Evolutionary conservation across 2,113 vertebrate genomes (phyloP).

Genomic region (Turnix velox): DNA sequence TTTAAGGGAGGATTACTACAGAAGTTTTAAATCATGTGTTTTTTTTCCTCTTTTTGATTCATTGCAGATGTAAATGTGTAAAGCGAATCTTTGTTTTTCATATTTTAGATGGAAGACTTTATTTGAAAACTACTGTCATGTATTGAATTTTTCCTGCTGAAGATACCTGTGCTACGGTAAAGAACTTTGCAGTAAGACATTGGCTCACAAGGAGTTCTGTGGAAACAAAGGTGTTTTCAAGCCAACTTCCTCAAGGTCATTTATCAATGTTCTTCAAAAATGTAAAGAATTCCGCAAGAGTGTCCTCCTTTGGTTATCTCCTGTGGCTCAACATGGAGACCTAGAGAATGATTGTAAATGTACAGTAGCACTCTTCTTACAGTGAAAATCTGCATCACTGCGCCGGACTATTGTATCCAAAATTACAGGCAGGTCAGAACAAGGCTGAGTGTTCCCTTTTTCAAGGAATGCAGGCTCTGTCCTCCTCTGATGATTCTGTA

Average conservation of each 20-base stretch:
- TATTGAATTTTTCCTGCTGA: constrained; percentile 84
- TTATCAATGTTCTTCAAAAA: constrained; percentile 71
- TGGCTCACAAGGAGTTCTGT: constrained; percentile 61
- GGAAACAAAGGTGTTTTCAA: constrained; percentile 68
- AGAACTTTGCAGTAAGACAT: constrained; percentile 68
- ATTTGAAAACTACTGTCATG: constrained; percentile 99
- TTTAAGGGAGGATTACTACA: background rate
- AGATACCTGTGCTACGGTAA: constrained; percentile 65
- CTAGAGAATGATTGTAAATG: constrained; percentile 82
- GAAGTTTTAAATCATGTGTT: background rate
- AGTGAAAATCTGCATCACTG: constrained; percentile 69
- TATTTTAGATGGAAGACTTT: constrained; percentile 97
- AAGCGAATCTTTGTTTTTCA: constrained; percentile 68
- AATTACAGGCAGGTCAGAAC: constrained; percentile 54
- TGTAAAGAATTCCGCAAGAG: constrained; percentile 70
- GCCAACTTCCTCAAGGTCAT: constrained; percentile 71
- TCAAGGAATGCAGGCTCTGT: constrained; percentile 68
- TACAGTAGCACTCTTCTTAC: constrained; percentile 74
- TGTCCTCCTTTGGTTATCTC: constrained; percentile 65
- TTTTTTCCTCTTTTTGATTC: background rate
- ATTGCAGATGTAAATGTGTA: background rate
- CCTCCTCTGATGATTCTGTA: constrained; percentile 70
- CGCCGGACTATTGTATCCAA: constrained; percentile 68
- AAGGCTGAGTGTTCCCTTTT: constrained; percentile 67
- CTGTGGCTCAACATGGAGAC: constrained; percentile 64